Base-by-base conservation (phyloP, 2,113 vertebrate genomes). In the Misgurnus anguillicaudatus region DNA sequence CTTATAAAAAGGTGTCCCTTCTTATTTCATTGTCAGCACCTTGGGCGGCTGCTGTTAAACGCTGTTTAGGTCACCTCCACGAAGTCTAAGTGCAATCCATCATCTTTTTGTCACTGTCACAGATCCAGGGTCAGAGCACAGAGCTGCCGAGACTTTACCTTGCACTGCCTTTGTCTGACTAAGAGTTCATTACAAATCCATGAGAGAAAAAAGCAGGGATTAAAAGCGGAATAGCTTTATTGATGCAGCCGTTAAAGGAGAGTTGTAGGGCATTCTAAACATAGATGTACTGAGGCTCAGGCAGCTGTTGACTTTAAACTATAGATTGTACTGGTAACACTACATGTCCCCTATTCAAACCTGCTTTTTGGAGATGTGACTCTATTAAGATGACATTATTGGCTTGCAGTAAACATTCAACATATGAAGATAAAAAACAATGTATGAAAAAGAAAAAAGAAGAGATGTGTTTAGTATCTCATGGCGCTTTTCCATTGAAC, bases 11-110 rank as follows among this genome's bases (percentile, higher is more conserved):
- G 10, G 60, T 71, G 80, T 73, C 77, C 41, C 48, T 80, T 80
- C 62, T 77, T 82, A 80, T 85, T 85, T 80, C 63, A 83, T 85
- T 75, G 64, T 11, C 2, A 68, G 69, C 63, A 69, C 74, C 74
- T 80, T 80, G 68, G 73, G 63, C 77, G 81, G 78, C 78, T 77
- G 62, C 55, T 77, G 81, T 85, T 85, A 82, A 85, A 85, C 70
- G 80, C 80, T 78, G 84, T 85, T 85, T 80, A 82, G 84, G 81
- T 85, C 80, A 82, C 84, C 84, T 83, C 81, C 75, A 75, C 78
- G 70, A 14, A 13, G 74, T 68, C 74, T 70, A 72, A 60, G 75
- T 78, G 81, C 78, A 85, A 85, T 85, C 81, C 71, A 83, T 85
- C 84, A 81, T 85, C 78, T 72, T 83, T 17, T 85, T 85, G 82